These are phyloP conservation scores for Pygathrix nemaeus DNA, from an alignment of 2,113 vertebrate species.

Conservation along the genomic window DNA sequence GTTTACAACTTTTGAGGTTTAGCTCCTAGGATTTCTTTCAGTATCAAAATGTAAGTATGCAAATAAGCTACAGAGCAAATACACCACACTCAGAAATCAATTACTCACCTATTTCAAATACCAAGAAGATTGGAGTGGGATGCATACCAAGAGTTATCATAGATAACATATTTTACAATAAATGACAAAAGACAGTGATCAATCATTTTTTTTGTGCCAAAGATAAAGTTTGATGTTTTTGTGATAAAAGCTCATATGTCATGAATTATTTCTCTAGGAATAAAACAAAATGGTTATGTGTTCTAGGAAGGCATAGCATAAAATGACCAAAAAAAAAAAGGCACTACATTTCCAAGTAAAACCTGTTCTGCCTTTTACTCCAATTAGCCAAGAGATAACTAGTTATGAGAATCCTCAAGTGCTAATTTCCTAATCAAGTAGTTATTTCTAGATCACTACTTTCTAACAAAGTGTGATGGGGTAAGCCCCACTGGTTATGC, in stretches of 20 bases:
- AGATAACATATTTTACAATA: conserved; percentile 65
- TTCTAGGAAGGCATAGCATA: conserved; percentile 62
- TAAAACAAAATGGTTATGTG: conserved; percentile 54
- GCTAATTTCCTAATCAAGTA: conserved; percentile 51
- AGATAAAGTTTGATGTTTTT: conserved; percentile 72
- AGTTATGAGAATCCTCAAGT: conserved; percentile 30
- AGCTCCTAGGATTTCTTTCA: conserved; percentile 73
- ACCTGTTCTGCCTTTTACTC: conserved; percentile 47
- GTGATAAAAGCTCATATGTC: conserved; percentile 63
- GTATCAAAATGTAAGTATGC: conserved; percentile 58
- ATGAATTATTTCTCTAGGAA: conserved; percentile 66
- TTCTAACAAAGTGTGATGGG: background rate
- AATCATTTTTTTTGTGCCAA: conserved; percentile 57
- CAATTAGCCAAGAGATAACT: conserved; percentile 46
- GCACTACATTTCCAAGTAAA: conserved; percentile 66
- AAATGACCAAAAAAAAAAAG: conserved; percentile 17
- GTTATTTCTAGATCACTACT: conserved; percentile 41
- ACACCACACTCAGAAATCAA: conserved; percentile 44
- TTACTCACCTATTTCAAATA: conserved; percentile 63
- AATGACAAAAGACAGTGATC: conserved; percentile 44
- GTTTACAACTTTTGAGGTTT: conserved; percentile 51
- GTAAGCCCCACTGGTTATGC: background rate
- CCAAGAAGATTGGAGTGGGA: conserved; percentile 28
- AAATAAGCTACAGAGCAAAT: conserved; percentile 67
- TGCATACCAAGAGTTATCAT: conserved; percentile 25